Base-by-base conservation (phyloP, 2,888 invertebrate species). In the Acronicta alni region DNA sequence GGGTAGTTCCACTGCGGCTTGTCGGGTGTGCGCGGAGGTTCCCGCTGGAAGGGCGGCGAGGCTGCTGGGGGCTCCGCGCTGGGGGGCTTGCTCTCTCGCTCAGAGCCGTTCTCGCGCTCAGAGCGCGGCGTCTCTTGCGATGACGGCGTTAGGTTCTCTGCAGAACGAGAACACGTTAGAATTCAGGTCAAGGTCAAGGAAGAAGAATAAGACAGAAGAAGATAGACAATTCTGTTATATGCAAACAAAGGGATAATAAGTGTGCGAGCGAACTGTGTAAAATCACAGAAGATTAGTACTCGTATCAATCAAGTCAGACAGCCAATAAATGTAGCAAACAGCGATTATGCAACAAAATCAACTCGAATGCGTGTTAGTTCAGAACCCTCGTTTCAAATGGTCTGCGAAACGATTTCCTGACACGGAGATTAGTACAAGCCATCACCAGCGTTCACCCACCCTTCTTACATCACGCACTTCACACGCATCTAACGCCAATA, bases 361-460 rank as follows among this genome's bases (percentile, higher is more conserved):
- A 89, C 88, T 89, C 81, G 79, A 91, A 91, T 90, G 92, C 93
- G 90, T 93, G 94, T 89, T 91, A 87, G 86, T 84, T 86, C 87
- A 87, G 85, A 88, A 87, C 90, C 92, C 92, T 85, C 90, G 86
- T 88, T 93, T 89, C 90, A 91, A 93, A 93, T 94, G 94, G 92
- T 85, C 93, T 93, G 93, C 93, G 89, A 92, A 94, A 93, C 94
- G 92, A 93, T 93, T 93, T 92, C 92, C 93, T 94, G 94, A 94
- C 94, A 93, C 90, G 94, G 94, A 92, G 94, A 93, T 94, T 94
- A 94, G 94, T 92, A 94, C 94, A 92, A 93, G 92, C 91, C 91
- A 91, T 93, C 94, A 92, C 94, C 89, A 85, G 84, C 87, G 87
- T 85, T 90, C 89, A 88, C 88, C 86, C 90, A 86, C 94, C 94